Base-by-base conservation (phyloP, 92 coral and sea anemone species). In the Metridium senile region DNA sequence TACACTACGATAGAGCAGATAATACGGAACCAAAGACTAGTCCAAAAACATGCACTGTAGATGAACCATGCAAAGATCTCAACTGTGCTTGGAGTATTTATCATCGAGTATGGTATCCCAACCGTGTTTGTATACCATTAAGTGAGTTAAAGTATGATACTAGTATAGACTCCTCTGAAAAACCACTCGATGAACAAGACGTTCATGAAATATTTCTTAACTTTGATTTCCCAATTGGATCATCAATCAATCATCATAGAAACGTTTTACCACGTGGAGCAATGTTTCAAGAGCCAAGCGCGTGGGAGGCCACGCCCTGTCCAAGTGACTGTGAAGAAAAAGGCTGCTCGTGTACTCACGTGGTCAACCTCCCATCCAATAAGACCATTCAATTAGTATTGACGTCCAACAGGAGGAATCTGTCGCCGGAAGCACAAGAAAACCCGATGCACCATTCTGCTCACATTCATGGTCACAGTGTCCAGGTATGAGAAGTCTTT, bases 281-380 rank as follows among this genome's bases (percentile, higher is more conserved):
- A 30, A 67, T 88, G 16, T 84, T 80, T 73, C 93, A 88, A 68
- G 77, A 75, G 33, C 53, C 89, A 3, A 32, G 72, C 63, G 84
- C 93, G 11, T 88, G 93, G 93, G 89, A 74, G n/a, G 52, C 13
- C 33, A 68, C 78, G 33, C 93, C 87, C 17, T 88, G 93, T 71
- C 2, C 88, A 27, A 43, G 59, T 17, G 74, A 88, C 25, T 75
- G 88, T 66, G 35, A n/a, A 13, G 77, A 73, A 22, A 75, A 56
- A 27, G 93, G 93, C 4, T 84, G 86, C 39, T 30, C 62, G 51
- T 87, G 92, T 65, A 75, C 93, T 0, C 59, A 88, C 74, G 76
- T 88, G 30, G 27, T 88, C 34, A 81, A 62, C 72, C 64, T 88
- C 11, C 93, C 93, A 46, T 49, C 84, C 53, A 88, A 88, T 68